These are phyloP conservation scores for Leucophenga maculata DNA, from an alignment of 2,888 invertebrate genomes.

Conservation along the genomic window DNA sequence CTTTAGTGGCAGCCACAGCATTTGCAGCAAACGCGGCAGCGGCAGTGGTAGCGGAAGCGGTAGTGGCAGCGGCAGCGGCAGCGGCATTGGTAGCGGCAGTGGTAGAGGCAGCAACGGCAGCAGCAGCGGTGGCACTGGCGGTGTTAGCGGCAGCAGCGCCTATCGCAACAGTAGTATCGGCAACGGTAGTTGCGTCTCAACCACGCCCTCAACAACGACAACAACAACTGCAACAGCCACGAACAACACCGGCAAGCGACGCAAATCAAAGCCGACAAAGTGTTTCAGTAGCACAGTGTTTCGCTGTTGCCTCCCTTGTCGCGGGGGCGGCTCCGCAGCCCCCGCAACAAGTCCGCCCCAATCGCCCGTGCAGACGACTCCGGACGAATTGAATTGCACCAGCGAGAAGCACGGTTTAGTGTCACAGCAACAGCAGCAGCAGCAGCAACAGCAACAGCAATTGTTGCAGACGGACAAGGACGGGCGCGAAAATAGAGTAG, in stretches of 20 bases:
- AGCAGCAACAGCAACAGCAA: slow-evolving; percentile 29
- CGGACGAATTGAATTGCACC: slow-evolving; percentile 55
- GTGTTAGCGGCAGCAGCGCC: slow-evolving; percentile 36
- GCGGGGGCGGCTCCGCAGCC: slow-evolving; percentile 84
- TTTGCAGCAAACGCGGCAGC: slow-evolving; percentile 43
- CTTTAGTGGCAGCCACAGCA: not conserved
- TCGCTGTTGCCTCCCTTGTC: slow-evolving; percentile 88
- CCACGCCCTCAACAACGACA: slow-evolving; percentile 35
- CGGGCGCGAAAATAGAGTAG: slow-evolving; percentile 30
- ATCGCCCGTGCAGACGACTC: slow-evolving; percentile 67
- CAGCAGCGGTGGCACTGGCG: slow-evolving; percentile 45
- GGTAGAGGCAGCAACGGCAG: slow-evolving; percentile 36
- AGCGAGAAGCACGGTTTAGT: slow-evolving; percentile 30
- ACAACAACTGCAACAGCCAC: slow-evolving; percentile 2
- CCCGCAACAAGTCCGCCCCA: slow-evolving; percentile 75
- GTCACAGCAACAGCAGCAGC: slow-evolving; percentile 18
- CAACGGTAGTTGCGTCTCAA: slow-evolving; percentile 47
- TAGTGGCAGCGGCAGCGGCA: slow-evolving; percentile 53
- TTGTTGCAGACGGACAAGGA: slow-evolving; percentile 27
- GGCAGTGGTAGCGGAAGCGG: slow-evolving; percentile 52
- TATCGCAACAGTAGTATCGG: slow-evolving; percentile 46
- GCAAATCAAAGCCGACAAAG: slow-evolving; percentile 70
- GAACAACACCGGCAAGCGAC: slow-evolving; percentile 36
- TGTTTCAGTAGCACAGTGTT: slow-evolving; percentile 80
- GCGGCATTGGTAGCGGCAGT: slow-evolving; percentile 44